Evolutionary conservation across 2,113 vertebrate species (phyloP).

Genomic region (Mesitornis unicolor): DNA sequence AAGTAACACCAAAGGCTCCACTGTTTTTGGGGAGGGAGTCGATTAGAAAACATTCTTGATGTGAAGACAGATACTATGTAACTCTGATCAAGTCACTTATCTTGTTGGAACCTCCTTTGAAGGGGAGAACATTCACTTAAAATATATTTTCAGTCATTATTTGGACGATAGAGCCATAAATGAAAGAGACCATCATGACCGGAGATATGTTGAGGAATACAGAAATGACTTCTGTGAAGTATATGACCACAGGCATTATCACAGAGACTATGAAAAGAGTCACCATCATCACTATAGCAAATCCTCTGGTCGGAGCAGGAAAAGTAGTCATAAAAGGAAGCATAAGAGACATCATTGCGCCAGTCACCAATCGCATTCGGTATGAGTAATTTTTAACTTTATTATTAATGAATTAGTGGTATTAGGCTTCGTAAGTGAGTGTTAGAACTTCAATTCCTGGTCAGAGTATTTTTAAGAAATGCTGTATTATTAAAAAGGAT

Average conservation of each 20-base stretch:
- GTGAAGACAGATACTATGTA: slow-evolving; percentile 27
- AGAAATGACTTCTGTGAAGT: slow-evolving; percentile 80
- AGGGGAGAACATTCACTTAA: slow-evolving; percentile 66
- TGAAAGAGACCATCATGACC: slow-evolving; percentile 80
- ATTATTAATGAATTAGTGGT: slow-evolving; percentile 63
- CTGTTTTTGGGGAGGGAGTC: slow-evolving; percentile 24
- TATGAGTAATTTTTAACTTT: slow-evolving; percentile 80
- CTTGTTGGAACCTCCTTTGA: slow-evolving; percentile 65
- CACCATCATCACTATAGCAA: slow-evolving; percentile 91
- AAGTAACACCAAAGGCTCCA: slow-evolving; percentile 21
- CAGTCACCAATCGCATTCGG: slow-evolving; percentile 84
- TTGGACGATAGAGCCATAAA: slow-evolving; percentile 77
- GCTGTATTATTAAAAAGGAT: not conserved
- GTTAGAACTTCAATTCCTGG: slow-evolving; percentile 57
- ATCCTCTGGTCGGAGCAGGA: slow-evolving; percentile 85
- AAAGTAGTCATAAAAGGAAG: slow-evolving; percentile 84
- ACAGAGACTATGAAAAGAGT: slow-evolving; percentile 81
- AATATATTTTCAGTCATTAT: slow-evolving; percentile 80
- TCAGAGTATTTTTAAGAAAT: slow-evolving; percentile 35
- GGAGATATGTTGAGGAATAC: slow-evolving; percentile 76
- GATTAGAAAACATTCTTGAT: slow-evolving; percentile 23
- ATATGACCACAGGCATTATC: slow-evolving; percentile 77
- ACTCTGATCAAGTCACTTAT: slow-evolving; percentile 45
- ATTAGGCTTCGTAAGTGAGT: slow-evolving; percentile 60
- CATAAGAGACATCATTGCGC: slow-evolving; percentile 78